Base-by-base conservation (phyloP, 2,113 vertebrate species). In the Pseudonaja textilis region DNA sequence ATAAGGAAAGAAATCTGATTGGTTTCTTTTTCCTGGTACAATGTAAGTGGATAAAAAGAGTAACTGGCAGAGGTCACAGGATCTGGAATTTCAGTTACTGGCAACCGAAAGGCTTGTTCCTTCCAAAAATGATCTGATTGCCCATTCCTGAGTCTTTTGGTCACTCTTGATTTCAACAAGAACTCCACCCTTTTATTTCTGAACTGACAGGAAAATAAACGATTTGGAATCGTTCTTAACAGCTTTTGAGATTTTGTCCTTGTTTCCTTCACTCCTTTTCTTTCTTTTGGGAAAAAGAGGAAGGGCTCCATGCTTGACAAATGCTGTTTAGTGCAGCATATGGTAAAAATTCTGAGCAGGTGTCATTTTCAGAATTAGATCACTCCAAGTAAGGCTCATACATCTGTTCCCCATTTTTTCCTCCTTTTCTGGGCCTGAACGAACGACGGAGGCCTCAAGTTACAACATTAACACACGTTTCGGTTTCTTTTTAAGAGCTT, bases 1-100 rank as follows among this genome's bases (percentile, higher is more conserved):
- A 91, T 88, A 94, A 94, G 92, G 87, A 64, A 20, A 96, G 91
- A 95, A 94, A 96, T 96, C 89, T 93, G 95, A 97, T 95, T 93
- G 93, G 96, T 96, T 91, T 95, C 94, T 88, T 95, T 95, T 94
- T n/a, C 22, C 74, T 42, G 23, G 2, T 3, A 26, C 39, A 18
- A 29, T 96, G 93, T 94, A 95, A 97, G 56, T 86, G 88, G 47
- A 23, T 45, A 29, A 61, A 50, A 26, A 34, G 56, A 95, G 94
- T 96, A 50, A 89, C 94, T 95, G 95, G 95, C 57, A 61, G 94
- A 96, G 91, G 90, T 88, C 74, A 90, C 95, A 94, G 85, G 93
- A 93, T 91, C 88, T 90, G 92, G 93, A 54, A 94, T 95, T 96
- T 94, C 45, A 3, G 87, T 89, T 85, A 95, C 50, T 93, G 93